A percentile compares a stretch with the other conserved stretches of the same genome.
These are phyloP conservation scores for Aphelinus atriplicis DNA, from an alignment of 1,140 invertebrate genomes.

Conservation along the genomic window DNA sequence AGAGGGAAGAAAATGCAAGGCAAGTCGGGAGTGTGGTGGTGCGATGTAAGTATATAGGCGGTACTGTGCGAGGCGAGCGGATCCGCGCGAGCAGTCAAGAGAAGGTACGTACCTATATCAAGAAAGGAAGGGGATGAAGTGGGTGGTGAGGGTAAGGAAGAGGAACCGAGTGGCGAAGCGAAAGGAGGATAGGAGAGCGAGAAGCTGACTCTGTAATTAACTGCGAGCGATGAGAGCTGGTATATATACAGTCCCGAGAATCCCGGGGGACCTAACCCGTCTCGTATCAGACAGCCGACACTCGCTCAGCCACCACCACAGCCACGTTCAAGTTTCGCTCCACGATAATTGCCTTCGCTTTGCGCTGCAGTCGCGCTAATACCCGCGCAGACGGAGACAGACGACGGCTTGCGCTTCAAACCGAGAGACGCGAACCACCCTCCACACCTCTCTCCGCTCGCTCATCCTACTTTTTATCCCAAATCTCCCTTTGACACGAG, in stretches of 20 bases:
- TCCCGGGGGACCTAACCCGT: constrained; percentile 59
- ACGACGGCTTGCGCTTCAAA: too few species aligned
- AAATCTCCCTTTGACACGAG: too few species aligned
- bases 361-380: constrained; percentile 41
- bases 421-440: too few species aligned
- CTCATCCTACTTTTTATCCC: too few species aligned
- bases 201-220: constrained; percentile 59
- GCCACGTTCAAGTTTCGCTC: constrained; percentile 59
- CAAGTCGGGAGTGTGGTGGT: constrained; percentile 3
- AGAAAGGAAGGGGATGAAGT: constrained; percentile 39
- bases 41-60: background rate
- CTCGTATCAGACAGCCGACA: constrained; percentile 47
- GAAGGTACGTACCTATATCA: constrained; percentile 9
- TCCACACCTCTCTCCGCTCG: too few species aligned
- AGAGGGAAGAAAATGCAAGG: background rate
- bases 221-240: constrained; percentile 40
- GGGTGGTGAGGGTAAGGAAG: constrained; percentile 18
- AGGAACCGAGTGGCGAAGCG: constrained; percentile 31
- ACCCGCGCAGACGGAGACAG: background rate
- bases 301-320: constrained; percentile 43
- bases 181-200: constrained; percentile 36
- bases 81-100: background rate
- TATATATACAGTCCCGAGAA: constrained; percentile 53
- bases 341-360: constrained; percentile 63
- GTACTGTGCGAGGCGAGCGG: background rate